Base-by-base conservation (phyloP, 2,888 invertebrate genomes). In the Latrodectus hesperus region DNA sequence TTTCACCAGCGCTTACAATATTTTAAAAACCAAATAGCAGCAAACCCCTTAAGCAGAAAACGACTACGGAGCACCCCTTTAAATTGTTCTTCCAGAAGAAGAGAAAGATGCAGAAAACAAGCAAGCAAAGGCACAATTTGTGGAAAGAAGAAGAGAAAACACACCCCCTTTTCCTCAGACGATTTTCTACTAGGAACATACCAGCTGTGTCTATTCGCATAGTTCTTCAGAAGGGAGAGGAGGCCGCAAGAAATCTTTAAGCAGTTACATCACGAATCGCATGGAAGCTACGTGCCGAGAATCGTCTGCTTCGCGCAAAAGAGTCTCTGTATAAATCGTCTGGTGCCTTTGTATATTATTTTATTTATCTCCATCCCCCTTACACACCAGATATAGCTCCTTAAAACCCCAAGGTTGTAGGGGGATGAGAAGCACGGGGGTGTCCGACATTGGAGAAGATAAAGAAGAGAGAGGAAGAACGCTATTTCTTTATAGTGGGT, bases 121-220 rank as follows among this genome's bases (percentile, higher is more conserved):
- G 38, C n/a, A n/a, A n/a, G 67, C 14, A 22, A 17, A 22, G 51
- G 70, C 67, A 71, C 17, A 12, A n/a, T 64, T 72, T 53, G 77
- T 67, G 75, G 86, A 81, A 70, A 78, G 38, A 80, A 74, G 81
- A 67, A 86, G 76, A 72, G 38, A 6, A 78, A 81, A 77, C 75
- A 26, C 26, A 68, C 78, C 72, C 86, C 81, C 75, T 79, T 73
- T 83, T 78, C 68, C 65, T 60, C 81, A 72, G 81, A 86, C 81
- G 81, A 86, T 86, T 81, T 86, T 86, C 81, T 81, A 53, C 80
- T 65, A 86, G 81, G 86, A 86, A 86, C 86, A 86, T 86, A 81
- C 86, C 86, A 86, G 86, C 86, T 86, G 86, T 86, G 86, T 81
- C 86, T 86, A 73, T 86, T 86, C 86, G 86, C 86, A 86, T 65